Conservation (phyloP, 2,797 vertebrate species). For the Choloepus didactylus region DNA sequence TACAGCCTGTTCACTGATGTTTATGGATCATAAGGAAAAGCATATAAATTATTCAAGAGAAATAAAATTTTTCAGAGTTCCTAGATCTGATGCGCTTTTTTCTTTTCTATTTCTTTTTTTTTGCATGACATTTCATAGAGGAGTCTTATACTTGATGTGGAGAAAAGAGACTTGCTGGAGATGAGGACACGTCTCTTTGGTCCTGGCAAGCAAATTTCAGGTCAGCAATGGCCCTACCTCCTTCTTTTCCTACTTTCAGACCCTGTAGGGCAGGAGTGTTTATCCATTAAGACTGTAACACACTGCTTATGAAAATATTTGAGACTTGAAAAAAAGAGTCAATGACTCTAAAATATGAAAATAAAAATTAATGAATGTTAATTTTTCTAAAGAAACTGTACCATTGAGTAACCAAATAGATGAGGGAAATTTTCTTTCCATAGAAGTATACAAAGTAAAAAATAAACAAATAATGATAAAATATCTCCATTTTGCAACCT, state of each 20-base stretch:
- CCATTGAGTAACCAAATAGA: conserved; percentile 15
- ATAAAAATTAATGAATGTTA: conserved; percentile 11
- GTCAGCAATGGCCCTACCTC: neutral
- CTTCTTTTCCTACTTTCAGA: neutral
- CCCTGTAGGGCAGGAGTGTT: neutral
- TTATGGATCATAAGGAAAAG: neutral
- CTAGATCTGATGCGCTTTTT: neutral
- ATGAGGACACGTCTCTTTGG: neutral
- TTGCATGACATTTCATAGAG: neutral
- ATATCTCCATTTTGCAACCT: conserved; percentile 21
- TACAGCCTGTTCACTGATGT: neutral
- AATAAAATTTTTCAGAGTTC: conserved; percentile 61
- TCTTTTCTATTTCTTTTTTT: neutral
- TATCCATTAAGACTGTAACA: neutral
- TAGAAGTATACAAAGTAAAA: neutral
- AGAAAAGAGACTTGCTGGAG: neutral
- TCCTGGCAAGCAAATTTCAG: neutral
- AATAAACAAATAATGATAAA: conserved; percentile 33
- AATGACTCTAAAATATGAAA: conserved; percentile 35
- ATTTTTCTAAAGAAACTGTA: conserved; percentile 39
- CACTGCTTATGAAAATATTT: neutral
- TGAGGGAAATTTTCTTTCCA: conserved; percentile 22
- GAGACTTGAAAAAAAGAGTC: neutral
- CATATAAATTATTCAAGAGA: conserved; percentile 36
- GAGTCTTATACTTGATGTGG: neutral